Evolutionary conservation across 2,113 vertebrate genomes (phyloP).

Genomic region (Seriola dumerili): DNA sequence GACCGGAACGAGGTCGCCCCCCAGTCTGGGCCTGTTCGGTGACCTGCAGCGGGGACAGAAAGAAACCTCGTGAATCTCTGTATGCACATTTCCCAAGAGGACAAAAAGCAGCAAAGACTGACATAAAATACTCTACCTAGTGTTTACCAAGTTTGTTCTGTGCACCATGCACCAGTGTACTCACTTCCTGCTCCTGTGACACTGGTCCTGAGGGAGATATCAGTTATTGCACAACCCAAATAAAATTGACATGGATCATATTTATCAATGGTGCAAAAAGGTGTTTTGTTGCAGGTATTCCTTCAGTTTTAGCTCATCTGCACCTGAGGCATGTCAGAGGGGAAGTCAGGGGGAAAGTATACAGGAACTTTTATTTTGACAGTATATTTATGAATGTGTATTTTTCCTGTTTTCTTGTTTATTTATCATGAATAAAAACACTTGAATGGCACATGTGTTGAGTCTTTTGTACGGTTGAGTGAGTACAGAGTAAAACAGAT

Average conservation of each 20-base stretch:
- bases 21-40: constrained; percentile 57
- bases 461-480: neutral
- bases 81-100: neutral
- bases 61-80: neutral
- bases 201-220: constrained; percentile 59
- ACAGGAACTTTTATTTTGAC: neutral
- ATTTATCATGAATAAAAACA: constrained; percentile 41
- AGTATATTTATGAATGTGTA: constrained; percentile 18
- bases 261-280: neutral
- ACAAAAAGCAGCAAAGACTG: neutral
- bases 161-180: constrained; percentile 79
- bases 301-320: constrained; percentile 1
- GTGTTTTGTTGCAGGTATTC: neutral
- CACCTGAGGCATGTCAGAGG: constrained; percentile 13
- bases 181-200: constrained; percentile 79
- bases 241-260: constrained; percentile 34
- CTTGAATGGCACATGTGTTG: neutral
- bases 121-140: constrained; percentile 69
- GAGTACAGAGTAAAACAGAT: neutral
- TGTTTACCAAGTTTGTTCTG: constrained; percentile 75
- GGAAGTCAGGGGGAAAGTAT: neutral
- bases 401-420: constrained; percentile 15
- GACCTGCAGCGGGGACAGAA: constrained; percentile 33
- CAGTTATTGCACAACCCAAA: constrained; percentile 5
- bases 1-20: constrained; percentile 30